Conservation (phyloP, 2,888 invertebrate species). For the Marronus borbonicus region DNA sequence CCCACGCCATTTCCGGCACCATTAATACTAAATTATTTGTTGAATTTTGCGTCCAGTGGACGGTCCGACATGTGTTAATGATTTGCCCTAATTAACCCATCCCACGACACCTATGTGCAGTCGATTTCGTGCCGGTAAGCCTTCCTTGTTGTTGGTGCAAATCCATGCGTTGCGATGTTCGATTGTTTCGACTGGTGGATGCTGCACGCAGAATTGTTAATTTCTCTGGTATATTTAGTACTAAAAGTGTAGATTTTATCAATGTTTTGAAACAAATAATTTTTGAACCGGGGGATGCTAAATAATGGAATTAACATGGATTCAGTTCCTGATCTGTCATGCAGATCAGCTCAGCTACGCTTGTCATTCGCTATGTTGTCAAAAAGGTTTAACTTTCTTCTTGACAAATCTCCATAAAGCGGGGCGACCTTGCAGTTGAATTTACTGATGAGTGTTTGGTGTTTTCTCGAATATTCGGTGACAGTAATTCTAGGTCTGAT, state of each 20-base stretch:
- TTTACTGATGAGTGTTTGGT: too few relatives aligned
- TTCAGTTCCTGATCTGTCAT: too few relatives aligned
- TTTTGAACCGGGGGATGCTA: too few relatives aligned
- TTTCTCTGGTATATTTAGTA: neutral
- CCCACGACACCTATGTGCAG: conserved; percentile 57
- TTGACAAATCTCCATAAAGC: too few relatives aligned
- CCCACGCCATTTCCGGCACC: conserved; percentile 68
- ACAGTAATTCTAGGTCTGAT: too few relatives aligned
- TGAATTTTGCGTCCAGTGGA: conserved; percentile 66
- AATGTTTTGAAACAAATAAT: neutral
- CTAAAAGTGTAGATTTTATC: neutral
- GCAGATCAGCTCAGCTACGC: too few relatives aligned
- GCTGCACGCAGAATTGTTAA: conserved; percentile 17
- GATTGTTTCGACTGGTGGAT: conserved; percentile 34
- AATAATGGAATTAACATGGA: too few relatives aligned
- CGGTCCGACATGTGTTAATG: conserved; percentile 71
- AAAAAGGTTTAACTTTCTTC: too few relatives aligned
- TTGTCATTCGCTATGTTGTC: too few relatives aligned
- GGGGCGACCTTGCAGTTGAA: too few relatives aligned
- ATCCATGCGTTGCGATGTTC: conserved; percentile 14
- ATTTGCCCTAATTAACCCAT: conserved; percentile 71
- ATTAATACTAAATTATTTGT: conserved; percentile 70
- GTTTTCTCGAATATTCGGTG: too few relatives aligned
- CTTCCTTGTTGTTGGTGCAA: conserved; percentile 18
- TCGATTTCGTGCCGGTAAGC: conserved; percentile 44